Evolutionary conservation across 2,797 vertebrate species (phyloP).

Genomic region (Aldrovandia affinis): DNA sequence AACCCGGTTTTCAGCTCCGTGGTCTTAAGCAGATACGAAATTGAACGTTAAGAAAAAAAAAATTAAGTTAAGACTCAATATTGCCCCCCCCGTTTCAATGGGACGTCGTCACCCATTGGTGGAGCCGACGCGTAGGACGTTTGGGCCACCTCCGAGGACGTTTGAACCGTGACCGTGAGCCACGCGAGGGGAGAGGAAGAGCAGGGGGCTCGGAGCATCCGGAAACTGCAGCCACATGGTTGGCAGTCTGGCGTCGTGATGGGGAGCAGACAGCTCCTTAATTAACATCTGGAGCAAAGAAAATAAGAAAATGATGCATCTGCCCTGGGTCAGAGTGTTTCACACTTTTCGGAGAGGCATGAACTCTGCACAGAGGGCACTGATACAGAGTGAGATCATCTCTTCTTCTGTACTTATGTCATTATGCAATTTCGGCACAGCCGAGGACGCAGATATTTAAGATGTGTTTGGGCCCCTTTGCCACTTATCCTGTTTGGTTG

Average conservation of each 20-base stretch:
- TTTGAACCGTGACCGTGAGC: not conserved
- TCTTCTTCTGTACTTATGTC: not conserved
- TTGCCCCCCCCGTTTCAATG: not conserved
- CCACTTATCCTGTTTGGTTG: not conserved
- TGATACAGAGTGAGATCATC: not conserved
- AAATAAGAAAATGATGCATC: not conserved
- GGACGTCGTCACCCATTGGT: not conserved
- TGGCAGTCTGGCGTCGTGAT: not conserved
- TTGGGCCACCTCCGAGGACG: not conserved
- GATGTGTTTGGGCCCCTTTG: not conserved
- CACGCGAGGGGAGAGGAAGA: slow-evolving; percentile 6
- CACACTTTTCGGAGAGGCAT: not conserved
- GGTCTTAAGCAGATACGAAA: slow-evolving; percentile 29
- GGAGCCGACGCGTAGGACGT: not conserved
- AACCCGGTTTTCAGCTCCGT: not conserved
- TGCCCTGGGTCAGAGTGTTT: not conserved
- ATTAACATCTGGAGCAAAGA: slow-evolving; percentile 12
- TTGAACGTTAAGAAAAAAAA: not conserved
- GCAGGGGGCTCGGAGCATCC: not conserved
- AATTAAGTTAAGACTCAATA: not conserved
- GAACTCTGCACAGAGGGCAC: not conserved
- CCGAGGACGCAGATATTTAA: not conserved
- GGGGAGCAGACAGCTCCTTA: slow-evolving; percentile 7
- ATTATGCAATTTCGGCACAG: not conserved
- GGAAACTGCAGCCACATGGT: slow-evolving; percentile 20